phyloP scores from a whole-genome alignment of 2,888 invertebrate genomes.

The Candidula unifasciata region DNA sequence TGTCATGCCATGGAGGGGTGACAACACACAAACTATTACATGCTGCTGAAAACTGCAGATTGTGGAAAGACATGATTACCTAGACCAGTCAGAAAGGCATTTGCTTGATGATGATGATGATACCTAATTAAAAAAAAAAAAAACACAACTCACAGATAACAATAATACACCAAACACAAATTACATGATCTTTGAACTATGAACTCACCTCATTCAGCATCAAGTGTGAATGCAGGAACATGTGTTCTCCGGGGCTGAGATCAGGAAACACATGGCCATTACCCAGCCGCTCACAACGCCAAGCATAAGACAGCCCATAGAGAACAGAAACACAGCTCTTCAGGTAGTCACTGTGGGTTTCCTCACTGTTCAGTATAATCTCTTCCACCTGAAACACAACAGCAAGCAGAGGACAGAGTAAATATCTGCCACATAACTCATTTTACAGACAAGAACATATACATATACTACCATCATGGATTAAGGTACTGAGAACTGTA shows the following conservation, averaged over 20 bases:
- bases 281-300: conserved; percentile 68
- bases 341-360: conserved; percentile 63
- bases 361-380: conserved; percentile 62
- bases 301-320: conserved; percentile 65
- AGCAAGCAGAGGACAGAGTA: neutral
- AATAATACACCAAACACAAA: neutral
- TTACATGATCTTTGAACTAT: neutral
- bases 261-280: conserved; percentile 65
- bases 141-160: neutral
- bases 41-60: too few relatives aligned
- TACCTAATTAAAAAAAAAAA: neutral
- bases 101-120: too few relatives aligned
- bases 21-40: too few relatives aligned
- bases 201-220: conserved; percentile 70
- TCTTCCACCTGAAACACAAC: conserved; percentile 58
- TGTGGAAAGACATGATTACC: too few relatives aligned
- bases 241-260: conserved; percentile 56
- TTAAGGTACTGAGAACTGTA: too few relatives aligned
- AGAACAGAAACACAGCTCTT: conserved; percentile 60
- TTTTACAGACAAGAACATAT: too few relatives aligned
- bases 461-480: too few relatives aligned
- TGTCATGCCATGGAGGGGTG: too few relatives aligned
- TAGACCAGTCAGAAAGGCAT: too few relatives aligned
- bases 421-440: too few relatives aligned
- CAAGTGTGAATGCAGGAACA: conserved; percentile 62